Base-by-base conservation (phyloP, 2,888 invertebrate species). In the Toxonevra muliebris region DNA sequence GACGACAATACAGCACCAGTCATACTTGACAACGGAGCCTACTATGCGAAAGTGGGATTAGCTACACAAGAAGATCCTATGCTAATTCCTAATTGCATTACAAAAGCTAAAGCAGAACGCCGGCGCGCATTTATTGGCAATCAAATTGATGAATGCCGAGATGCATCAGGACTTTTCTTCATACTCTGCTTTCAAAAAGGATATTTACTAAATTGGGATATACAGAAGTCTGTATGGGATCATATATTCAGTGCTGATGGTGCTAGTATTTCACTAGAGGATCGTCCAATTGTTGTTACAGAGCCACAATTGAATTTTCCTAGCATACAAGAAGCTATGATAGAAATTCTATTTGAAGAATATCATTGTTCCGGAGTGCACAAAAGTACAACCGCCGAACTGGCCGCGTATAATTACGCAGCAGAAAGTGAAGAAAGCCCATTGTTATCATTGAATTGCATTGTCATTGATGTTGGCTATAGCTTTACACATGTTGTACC, bases 311-410 rank as follows among this genome's bases (percentile, higher is more conserved):
- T 95, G 80, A 97, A 98, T 83, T 98, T 98, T 82, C 88, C 90
- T 1, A 93, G 95, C 0, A 91, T 96, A 64, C 96, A 97, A 85
- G 97, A 98, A 85, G 94, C 93, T 0, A 93, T 95, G 87, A 92
- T 94, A 53, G 98, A 99, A 85, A 94, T 99, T 75, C 92, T 99
- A 76, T 99, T 98, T 85, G 99, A 99, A 84, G 97, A 98, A 82
- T 99, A 96, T 80, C 96, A 96, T 77, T 95, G 97, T 77, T 91
- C 92, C 65, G 90, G 93, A 0, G 86, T 98, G 61, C 87, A 93
- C 61, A 89, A 93, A 73, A 90, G 93, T 42, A 95, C 95, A 77
- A 90, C 94, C 2, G 90, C 94, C 0, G 93, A 93, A 84, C 86
- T 97, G 71, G 92, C 92, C 1, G 92, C 92, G 0, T 81, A 81